Evolutionary conservation across 2,888 invertebrate genomes (phyloP).

Genomic region (Acleris laterana): DNA sequence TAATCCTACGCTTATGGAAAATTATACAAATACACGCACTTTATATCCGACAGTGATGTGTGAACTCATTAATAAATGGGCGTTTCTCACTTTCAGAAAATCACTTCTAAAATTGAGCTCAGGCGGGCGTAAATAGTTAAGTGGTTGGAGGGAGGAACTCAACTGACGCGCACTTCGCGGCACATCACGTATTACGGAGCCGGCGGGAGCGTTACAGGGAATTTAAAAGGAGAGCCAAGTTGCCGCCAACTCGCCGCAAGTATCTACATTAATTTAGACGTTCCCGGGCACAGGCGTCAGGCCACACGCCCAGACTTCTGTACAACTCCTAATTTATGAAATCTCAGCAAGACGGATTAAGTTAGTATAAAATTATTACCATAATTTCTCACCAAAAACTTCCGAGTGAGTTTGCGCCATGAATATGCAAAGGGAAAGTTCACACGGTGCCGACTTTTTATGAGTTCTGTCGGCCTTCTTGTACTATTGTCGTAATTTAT

Average conservation of each 20-base stretch:
- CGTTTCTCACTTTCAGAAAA: conserved; percentile 31
- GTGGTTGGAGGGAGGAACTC: conserved; percentile 31
- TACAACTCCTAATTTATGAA: conserved; percentile 67
- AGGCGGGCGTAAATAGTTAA: conserved; percentile 38
- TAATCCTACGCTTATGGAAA: neutral
- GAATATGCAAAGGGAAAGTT: conserved; percentile 81
- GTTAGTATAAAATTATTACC: conserved; percentile 79
- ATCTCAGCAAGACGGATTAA: conserved; percentile 71
- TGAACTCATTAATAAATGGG: conserved; percentile 30
- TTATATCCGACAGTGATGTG: conserved; percentile 12
- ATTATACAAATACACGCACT: neutral
- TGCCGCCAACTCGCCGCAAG: conserved; percentile 43
- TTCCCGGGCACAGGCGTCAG: conserved; percentile 48
- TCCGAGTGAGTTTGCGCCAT: conserved; percentile 75
- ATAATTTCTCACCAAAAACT: conserved; percentile 82
- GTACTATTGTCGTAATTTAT: conserved; percentile 71
- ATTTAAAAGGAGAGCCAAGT: conserved; percentile 38
- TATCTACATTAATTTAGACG: conserved; percentile 54
- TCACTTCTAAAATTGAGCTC: conserved; percentile 36
- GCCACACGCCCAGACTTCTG: conserved; percentile 53
- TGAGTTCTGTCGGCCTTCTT: conserved; percentile 72
- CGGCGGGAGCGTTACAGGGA: conserved; percentile 34
- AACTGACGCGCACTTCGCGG: conserved; percentile 37
- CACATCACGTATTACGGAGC: conserved; percentile 37
- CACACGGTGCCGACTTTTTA: conserved; percentile 73